phyloP scores from a whole-genome alignment of 2,797 vertebrate genomes.

The Brachymystax lenok region DNA sequence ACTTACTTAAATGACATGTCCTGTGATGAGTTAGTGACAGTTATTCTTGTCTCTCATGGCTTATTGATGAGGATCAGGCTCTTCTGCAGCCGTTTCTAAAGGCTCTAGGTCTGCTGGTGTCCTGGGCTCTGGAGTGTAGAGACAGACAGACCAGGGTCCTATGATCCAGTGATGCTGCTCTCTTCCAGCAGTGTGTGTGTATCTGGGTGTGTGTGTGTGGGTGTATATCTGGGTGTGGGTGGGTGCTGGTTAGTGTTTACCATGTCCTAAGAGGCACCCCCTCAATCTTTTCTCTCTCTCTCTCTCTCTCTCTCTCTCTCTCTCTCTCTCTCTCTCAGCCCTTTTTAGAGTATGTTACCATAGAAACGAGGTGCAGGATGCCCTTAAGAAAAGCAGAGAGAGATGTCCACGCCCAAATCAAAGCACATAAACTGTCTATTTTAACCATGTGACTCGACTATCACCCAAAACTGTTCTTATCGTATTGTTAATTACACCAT shows the following conservation, averaged over 20 bases:
- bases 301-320: background rate
- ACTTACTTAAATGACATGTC: no score
- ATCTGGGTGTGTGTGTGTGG: no score
- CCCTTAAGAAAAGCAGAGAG: slow-evolving; percentile 26
- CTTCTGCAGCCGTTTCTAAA: background rate
- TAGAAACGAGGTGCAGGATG: slow-evolving; percentile 62
- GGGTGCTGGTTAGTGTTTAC: background rate
- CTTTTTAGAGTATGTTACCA: slow-evolving; percentile 63
- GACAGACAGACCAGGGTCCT: background rate
- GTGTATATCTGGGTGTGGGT: no score
- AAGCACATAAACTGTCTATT: background rate
- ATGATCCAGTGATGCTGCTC: background rate
- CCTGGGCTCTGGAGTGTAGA: background rate
- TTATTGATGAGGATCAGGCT: background rate
- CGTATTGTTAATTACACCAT: background rate
- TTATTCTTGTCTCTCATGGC: background rate
- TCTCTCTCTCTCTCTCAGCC: background rate
- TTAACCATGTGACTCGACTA: background rate
- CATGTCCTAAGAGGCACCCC: slow-evolving; percentile 40
- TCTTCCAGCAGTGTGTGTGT: background rate
- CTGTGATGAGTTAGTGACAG: no score
- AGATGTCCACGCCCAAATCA: slow-evolving; percentile 19
- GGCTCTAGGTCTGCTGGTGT: background rate
- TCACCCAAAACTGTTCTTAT: background rate
- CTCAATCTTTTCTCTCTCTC: slow-evolving; percentile 27